These are phyloP conservation scores for Solea solea DNA, from an alignment of 2,113 vertebrate species.

Conservation along the genomic window DNA sequence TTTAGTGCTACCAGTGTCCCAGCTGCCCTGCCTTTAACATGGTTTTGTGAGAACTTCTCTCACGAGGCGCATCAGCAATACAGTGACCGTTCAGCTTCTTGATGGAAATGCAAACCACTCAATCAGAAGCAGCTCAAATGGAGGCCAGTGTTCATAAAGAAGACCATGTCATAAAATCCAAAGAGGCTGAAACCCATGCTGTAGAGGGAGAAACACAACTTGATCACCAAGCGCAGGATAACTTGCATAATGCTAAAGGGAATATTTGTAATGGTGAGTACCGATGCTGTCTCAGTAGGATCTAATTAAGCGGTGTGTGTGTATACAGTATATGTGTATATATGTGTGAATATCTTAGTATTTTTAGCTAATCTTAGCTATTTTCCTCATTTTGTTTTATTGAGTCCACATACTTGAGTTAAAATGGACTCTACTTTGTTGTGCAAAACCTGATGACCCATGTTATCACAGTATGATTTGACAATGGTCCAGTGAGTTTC, in stretches of 20 bases:
- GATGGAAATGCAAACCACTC: slow-evolving; percentile 43
- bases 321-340: too few relatives aligned
- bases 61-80: slow-evolving; percentile 26
- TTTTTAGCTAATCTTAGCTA: too few relatives aligned
- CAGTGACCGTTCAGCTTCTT: slow-evolving; percentile 26
- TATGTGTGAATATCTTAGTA: too few relatives aligned
- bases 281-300: background rate
- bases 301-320: background rate
- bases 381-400: background rate
- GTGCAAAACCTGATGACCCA: too few relatives aligned
- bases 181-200: slow-evolving; percentile 38
- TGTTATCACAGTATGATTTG: too few relatives aligned
- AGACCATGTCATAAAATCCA: slow-evolving; percentile 43
- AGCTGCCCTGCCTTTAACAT: slow-evolving; percentile 30
- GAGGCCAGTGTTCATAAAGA: slow-evolving; percentile 44
- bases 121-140: slow-evolving; percentile 52
- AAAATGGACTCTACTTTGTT: too few relatives aligned
- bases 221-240: slow-evolving; percentile 46
- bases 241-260: slow-evolving; percentile 20
- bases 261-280: slow-evolving; percentile 72
- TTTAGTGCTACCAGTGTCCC: slow-evolving; percentile 17
- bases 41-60: slow-evolving; percentile 44
- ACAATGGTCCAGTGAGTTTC: too few relatives aligned
- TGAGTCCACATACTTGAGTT: background rate
- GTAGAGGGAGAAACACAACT: slow-evolving; percentile 16